These are phyloP conservation scores for Drosophila multiciliata DNA, from an alignment of 2,888 invertebrate species.

Conservation along the genomic window DNA sequence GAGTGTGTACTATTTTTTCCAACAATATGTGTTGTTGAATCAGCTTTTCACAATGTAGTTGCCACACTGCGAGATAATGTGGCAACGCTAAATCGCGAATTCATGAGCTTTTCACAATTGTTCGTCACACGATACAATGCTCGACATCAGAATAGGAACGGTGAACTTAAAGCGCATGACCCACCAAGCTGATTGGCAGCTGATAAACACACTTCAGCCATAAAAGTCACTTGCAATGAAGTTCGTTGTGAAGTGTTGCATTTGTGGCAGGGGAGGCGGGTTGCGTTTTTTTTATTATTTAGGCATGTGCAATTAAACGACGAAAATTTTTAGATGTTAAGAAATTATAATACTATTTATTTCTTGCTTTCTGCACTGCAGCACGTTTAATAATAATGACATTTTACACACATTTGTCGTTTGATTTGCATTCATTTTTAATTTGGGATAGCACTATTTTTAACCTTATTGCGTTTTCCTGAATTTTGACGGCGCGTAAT, in stretches of 20 bases:
- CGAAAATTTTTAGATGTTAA: conserved; percentile 21
- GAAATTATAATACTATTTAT: conserved; percentile 14
- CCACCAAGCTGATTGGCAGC: conserved; percentile 53
- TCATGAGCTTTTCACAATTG: conserved; percentile 48
- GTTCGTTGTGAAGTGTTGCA: conserved; percentile 9
- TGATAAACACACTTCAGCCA: conserved; percentile 50
- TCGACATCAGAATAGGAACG: conserved; percentile 38
- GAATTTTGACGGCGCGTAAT: conserved; percentile 55
- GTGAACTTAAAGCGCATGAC: conserved; percentile 35
- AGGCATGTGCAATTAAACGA: conserved; percentile 15
- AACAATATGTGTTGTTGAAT: conserved; percentile 22
- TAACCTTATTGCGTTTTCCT: conserved; percentile 46
- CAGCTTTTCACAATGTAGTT: conserved; percentile 32
- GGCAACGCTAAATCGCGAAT: conserved; percentile 53
- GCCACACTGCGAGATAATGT: conserved; percentile 29
- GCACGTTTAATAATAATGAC: conserved; percentile 39
- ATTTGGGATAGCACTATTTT: conserved; percentile 56
- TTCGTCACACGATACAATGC: conserved; percentile 41
- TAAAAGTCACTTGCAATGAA: conserved; percentile 33
- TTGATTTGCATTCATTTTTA: conserved; percentile 25
- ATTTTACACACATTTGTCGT: conserved; percentile 18
- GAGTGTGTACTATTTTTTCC: conserved; percentile 15
- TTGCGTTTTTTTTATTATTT: conserved; percentile 8
- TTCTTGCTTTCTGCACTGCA: background rate
- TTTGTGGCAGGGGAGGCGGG: conserved; percentile 3